Evolutionary conservation across 2,113 vertebrate species (phyloP).

Genomic region (Atrichornis clamosus): DNA sequence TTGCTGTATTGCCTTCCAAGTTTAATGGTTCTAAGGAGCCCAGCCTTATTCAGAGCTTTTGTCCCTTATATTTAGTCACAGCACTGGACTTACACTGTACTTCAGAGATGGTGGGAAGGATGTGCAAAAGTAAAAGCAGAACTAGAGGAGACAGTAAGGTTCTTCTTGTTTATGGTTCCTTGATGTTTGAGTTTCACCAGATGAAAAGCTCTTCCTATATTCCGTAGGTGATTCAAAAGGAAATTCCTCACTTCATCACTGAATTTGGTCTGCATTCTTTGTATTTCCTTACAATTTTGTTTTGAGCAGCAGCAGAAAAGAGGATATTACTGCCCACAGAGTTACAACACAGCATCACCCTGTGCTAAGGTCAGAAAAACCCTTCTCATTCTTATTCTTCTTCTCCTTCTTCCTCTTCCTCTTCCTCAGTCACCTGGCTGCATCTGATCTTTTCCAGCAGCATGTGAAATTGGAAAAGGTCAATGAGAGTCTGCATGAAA

Average conservation of each 20-base stretch:
- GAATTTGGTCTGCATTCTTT: neutral
- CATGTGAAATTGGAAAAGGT: neutral
- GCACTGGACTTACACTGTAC: neutral
- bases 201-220: neutral
- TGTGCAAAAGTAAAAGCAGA: neutral
- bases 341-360: neutral
- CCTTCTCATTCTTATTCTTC: neutral
- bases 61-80: neutral
- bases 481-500: neutral
- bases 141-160: neutral
- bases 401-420: too few species aligned
- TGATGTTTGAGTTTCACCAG: neutral
- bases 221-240: neutral
- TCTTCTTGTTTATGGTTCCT: neutral
- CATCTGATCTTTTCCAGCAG: neutral
- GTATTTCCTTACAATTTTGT: neutral
- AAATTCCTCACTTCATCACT: neutral
- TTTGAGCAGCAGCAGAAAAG: neutral
- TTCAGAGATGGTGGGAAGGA: neutral
- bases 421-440: neutral
- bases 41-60: neutral
- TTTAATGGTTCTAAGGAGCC: neutral
- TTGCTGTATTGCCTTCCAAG: neutral
- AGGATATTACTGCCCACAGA: neutral
- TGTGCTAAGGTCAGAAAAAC: neutral